phyloP scores from a whole-genome alignment of 2,888 invertebrate species.

The Heliconius sara region DNA sequence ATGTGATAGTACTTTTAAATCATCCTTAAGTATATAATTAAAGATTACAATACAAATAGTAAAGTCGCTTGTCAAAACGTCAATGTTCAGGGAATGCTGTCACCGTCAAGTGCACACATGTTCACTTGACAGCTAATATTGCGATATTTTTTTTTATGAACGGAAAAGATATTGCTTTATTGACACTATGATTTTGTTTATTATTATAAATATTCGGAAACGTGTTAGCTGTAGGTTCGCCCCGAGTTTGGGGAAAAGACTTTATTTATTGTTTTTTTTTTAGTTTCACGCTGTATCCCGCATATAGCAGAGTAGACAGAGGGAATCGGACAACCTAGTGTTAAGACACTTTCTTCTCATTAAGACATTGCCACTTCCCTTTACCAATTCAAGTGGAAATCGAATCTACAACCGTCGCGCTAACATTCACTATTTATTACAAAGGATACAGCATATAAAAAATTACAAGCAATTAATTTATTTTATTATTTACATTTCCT shows the following conservation, averaged over 20 bases:
- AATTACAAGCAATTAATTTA: too few relatives aligned
- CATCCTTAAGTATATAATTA: neutral
- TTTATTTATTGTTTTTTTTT: neutral
- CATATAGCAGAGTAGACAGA: neutral
- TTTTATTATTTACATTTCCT: too few relatives aligned
- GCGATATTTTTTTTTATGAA: neutral
- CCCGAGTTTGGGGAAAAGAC: neutral
- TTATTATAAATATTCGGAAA: neutral
- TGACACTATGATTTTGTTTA: neutral
- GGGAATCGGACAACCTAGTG: neutral
- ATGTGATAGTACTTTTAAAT: neutral
- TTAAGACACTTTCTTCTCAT: neutral
- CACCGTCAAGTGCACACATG: constrained; percentile 18
- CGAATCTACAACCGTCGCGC: too few relatives aligned
- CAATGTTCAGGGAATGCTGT: neutral
- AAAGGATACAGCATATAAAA: too few relatives aligned
- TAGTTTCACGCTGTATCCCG: neutral
- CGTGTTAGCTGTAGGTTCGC: neutral
- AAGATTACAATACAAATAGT: neutral
- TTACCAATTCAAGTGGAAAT: too few relatives aligned
- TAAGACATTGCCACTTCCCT: too few relatives aligned
- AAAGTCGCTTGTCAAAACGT: constrained; percentile 15
- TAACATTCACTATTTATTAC: too few relatives aligned
- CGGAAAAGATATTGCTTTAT: neutral
- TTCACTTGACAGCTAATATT: constrained; percentile 21